Evolutionary conservation across 1,140 invertebrate genomes (phyloP).

Genomic region (Psilanteris sp.): DNA sequence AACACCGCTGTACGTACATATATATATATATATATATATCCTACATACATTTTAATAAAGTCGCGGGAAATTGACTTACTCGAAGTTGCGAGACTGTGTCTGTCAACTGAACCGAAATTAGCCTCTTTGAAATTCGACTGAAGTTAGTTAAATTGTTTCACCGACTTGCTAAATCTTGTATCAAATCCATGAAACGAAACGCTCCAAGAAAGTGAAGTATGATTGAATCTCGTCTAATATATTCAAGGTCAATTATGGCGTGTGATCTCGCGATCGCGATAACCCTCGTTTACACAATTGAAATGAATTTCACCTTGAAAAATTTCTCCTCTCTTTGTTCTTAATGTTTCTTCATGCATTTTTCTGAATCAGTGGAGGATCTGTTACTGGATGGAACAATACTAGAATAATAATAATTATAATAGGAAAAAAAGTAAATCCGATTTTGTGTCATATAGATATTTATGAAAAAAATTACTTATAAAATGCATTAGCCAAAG

Average conservation of each 20-base stretch:
- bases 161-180: neutral
- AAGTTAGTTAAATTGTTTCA: constrained; percentile 5
- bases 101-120: neutral
- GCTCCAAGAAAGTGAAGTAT: neutral
- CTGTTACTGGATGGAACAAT: neutral
- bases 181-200: neutral
- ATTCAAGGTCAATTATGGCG: constrained; percentile 25
- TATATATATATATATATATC: too few relatives aligned
- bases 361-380: too few relatives aligned
- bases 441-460: too few relatives aligned
- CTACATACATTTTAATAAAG: too few relatives aligned
- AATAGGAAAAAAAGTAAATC: too few relatives aligned
- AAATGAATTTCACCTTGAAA: constrained; percentile 19
- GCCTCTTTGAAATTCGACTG: neutral
- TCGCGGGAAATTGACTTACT: neutral
- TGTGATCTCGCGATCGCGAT: constrained; percentile 3
- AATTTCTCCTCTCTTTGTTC: constrained; percentile 13
- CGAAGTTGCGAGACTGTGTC: too few relatives aligned
- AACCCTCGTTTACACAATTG: constrained; percentile 25
- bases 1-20: too few relatives aligned
- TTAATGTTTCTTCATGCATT: neutral
- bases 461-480: too few relatives aligned
- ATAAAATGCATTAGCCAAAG: too few relatives aligned
- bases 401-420: too few relatives aligned
- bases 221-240: neutral